Base-by-base conservation (phyloP, 2,888 invertebrate species). In the Epinotia bilunana region DNA sequence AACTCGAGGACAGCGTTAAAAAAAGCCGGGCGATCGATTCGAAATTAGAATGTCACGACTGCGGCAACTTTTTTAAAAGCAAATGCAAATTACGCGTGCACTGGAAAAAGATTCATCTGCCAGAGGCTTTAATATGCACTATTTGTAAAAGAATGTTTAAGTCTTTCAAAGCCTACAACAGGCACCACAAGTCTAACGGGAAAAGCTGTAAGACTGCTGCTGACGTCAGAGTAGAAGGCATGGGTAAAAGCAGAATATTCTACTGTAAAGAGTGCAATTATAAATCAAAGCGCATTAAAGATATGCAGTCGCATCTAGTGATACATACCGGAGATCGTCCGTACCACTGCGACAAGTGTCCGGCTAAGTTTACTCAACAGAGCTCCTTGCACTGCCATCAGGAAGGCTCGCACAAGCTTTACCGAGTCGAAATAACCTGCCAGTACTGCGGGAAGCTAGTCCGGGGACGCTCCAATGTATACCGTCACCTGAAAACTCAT, bases 391-490 rank as follows among this genome's bases (percentile, higher is more conserved):
- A 87, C 53, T 77, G 80, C 0, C 93, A 93, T 72, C 84, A 85
- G 73, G 92, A 92, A 78, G 49, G 76, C 0, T 77, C 78, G 0
- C 93, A 93, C 71, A 84, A 88, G 16, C 79, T 84, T 1, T 87
- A 83, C 55, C 78, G 78, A 58, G 74, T 82, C 2, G 87, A 89
- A 79, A 81, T 85, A 4, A 90, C 90, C 2, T 93, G 93, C 74
- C 87, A 90, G 7, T 84, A 83, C 23, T 93, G 93, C 63, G 93
- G 93, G 0, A 91, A 91, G 80, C 77, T 80, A 61, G 73, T 92
- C 0, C 84, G 82, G 76, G 91, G 92, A 0, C 85, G 91, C 0
- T 78, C 77, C 11, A 83, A 79, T 74, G 82, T 87, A 0, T 89
- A 90, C 53, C 82, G 84, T 23, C 93, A 93, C 65, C 78, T 92